A percentile compares a stretch with the other conserved stretches of the same genome.
phyloP scores from a whole-genome alignment of 2,888 invertebrate species.

The Caradrina clavipalpis region DNA sequence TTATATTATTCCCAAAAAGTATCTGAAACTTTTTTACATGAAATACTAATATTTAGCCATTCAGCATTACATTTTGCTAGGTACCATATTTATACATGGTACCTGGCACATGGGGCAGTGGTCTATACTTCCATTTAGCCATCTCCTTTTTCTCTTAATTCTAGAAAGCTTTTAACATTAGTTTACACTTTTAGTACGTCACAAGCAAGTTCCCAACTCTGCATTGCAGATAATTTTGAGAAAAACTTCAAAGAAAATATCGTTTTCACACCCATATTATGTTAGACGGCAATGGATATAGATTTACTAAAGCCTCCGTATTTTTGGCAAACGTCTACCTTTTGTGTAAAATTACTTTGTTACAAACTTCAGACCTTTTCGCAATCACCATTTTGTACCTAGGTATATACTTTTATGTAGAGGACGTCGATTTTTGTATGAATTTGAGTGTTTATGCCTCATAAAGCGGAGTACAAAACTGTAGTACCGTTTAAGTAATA shows the following conservation, averaged over 20 bases:
- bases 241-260: conserved; percentile 3
- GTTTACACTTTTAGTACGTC: no score
- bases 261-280: background rate
- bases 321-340: conserved; percentile 48
- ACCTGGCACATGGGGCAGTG: no score
- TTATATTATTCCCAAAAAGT: no score
- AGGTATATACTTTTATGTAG: conserved; percentile 23
- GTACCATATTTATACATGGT: no score
- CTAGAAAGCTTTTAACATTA: no score
- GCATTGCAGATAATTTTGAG: conserved; percentile 37
- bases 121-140: no score
- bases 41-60: no score
- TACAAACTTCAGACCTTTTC: conserved; percentile 25
- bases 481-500: background rate
- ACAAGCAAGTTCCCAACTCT: background rate
- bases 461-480: background rate
- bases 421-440: conserved; percentile 24
- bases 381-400: conserved; percentile 29
- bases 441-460: conserved; percentile 13
- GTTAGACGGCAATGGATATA: background rate
- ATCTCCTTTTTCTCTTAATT: no score
- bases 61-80: no score
- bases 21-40: no score
- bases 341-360: conserved; percentile 46
- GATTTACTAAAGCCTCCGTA: conserved; percentile 13